These are phyloP conservation scores for Drosophila setifemur DNA, from an alignment of 1,140 invertebrate species.

Conservation along the genomic window DNA sequence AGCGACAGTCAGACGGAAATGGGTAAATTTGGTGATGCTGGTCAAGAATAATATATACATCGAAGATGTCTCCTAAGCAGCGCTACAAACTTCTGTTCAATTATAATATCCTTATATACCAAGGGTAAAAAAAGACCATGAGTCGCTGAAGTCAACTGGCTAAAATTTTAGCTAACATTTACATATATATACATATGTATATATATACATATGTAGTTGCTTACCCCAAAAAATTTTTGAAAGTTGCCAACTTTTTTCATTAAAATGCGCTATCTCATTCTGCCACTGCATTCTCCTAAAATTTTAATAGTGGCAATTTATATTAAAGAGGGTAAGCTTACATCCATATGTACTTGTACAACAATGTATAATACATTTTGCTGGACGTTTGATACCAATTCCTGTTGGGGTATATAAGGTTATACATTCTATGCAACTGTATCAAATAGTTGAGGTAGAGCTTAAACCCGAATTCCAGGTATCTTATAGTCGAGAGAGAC, in stretches of 20 bases:
- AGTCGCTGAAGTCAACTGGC: too few relatives aligned
- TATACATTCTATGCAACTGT: neutral
- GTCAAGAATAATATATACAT: too few relatives aligned
- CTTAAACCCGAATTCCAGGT: neutral
- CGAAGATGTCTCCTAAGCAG: too few relatives aligned
- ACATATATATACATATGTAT: too few relatives aligned
- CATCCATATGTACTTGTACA: constrained; percentile 1
- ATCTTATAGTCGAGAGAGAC: neutral
- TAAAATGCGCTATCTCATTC: constrained; percentile 15
- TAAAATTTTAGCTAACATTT: too few relatives aligned
- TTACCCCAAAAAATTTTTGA: constrained; percentile 1
- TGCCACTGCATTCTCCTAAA: constrained; percentile 16
- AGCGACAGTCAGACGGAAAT: too few relatives aligned
- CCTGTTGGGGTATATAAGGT: neutral
- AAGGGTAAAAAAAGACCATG: too few relatives aligned
- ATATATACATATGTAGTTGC: too few relatives aligned
- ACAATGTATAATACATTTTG: neutral
- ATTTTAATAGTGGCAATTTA: constrained; percentile 37
- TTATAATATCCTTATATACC: too few relatives aligned
- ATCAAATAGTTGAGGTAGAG: neutral
- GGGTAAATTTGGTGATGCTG: too few relatives aligned
- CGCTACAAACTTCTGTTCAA: too few relatives aligned
- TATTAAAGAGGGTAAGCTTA: constrained; percentile 28
- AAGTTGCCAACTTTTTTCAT: constrained; percentile 30
- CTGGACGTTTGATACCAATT: constrained; percentile 17